A percentile compares a stretch with the other conserved stretches of the same genome.
Evolutionary conservation across 2,888 invertebrate genomes (phyloP).

Genomic region (Ramazzottius varieornatus): DNA sequence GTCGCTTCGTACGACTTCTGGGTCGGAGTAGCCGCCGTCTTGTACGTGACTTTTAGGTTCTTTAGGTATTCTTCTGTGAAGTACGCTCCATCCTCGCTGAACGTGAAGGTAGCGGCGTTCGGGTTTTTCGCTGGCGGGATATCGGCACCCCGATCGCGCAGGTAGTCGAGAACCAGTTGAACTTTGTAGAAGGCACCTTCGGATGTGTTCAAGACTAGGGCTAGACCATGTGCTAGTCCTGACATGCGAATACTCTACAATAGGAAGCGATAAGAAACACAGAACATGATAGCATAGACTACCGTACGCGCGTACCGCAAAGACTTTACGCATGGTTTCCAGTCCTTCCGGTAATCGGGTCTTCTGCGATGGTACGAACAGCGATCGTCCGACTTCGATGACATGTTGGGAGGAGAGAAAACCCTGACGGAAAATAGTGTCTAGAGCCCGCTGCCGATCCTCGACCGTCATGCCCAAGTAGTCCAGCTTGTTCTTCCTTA

Average conservation of each 20-base stretch:
- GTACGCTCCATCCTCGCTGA: background rate
- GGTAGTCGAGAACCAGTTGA: background rate
- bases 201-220: background rate
- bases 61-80: background rate
- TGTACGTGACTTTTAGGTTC: background rate
- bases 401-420: background rate
- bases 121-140: background rate
- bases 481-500: background rate
- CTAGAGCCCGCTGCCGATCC: background rate
- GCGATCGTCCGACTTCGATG: background rate
- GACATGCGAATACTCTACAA: background rate
- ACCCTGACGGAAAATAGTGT: background rate
- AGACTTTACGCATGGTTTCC: background rate
- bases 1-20: background rate
- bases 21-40: background rate
- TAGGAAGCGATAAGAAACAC: background rate
- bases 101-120: background rate
- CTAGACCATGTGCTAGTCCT: background rate
- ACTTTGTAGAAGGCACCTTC: background rate
- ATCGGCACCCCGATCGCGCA: background rate
- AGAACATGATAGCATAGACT: background rate
- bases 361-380: background rate
- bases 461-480: background rate
- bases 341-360: background rate
- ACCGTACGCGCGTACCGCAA: too few species aligned